A percentile compares a stretch with the other conserved stretches of the same genome.
These are phyloP conservation scores for Drosophila fulvimacula DNA, from an alignment of 2,888 invertebrate species.

Conservation along the genomic window DNA sequence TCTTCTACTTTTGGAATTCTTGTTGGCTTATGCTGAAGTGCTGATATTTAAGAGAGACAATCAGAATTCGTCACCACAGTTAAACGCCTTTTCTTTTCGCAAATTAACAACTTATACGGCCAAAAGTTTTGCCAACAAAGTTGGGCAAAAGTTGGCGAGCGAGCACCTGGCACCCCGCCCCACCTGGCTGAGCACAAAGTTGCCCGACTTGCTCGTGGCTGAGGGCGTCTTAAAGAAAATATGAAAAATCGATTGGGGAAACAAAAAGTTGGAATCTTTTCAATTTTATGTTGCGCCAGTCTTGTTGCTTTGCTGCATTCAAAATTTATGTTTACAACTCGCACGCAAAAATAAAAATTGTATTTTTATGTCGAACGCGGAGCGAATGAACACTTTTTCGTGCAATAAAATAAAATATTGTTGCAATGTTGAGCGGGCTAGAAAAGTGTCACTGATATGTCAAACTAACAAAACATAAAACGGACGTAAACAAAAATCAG, in stretches of 20 bases:
- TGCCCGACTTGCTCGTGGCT: slow-evolving; percentile 45
- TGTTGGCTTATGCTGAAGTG: background rate
- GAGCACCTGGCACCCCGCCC: slow-evolving; percentile 67
- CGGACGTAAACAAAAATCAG: slow-evolving; percentile 64
- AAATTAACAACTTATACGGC: slow-evolving; percentile 78
- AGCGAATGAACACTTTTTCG: slow-evolving; percentile 45
- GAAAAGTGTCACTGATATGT: slow-evolving; percentile 79
- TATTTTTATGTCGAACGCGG: slow-evolving; percentile 64
- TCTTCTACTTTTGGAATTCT: background rate
- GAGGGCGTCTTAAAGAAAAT: slow-evolving; percentile 48
- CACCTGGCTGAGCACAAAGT: slow-evolving; percentile 61
- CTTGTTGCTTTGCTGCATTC: slow-evolving; percentile 30
- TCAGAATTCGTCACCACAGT: slow-evolving; percentile 61
- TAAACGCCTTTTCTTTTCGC: slow-evolving; percentile 77
- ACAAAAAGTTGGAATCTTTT: slow-evolving; percentile 61
- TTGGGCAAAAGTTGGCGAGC: slow-evolving; percentile 62
- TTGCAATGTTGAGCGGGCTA: slow-evolving; percentile 58
- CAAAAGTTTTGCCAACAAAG: slow-evolving; percentile 68
- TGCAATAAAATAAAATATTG: slow-evolving; percentile 77
- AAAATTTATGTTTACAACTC: slow-evolving; percentile 75
- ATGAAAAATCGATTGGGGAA: slow-evolving; percentile 63
- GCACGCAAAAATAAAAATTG: slow-evolving; percentile 69
- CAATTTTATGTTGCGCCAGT: slow-evolving; percentile 66
- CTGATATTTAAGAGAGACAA: slow-evolving; percentile 46
- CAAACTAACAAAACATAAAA: slow-evolving; percentile 79